Conservation (phyloP, 2,888 invertebrate species). For the Limnephilus marmoratus region DNA sequence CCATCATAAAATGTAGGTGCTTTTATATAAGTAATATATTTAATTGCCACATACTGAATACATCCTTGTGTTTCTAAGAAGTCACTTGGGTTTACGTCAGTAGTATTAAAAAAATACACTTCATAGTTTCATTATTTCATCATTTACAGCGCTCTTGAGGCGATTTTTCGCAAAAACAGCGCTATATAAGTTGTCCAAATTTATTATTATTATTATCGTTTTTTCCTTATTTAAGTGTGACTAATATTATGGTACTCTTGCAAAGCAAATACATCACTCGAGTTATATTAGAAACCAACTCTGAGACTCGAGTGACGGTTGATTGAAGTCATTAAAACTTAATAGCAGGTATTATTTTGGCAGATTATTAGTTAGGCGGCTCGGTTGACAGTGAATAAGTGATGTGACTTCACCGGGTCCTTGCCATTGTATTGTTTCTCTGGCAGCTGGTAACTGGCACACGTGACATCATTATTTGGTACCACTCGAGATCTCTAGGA, state of each 20-base stretch:
- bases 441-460: conserved; percentile 5
- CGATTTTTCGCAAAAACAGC: no score
- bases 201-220: no score
- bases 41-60: not conserved
- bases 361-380: conserved; percentile 26
- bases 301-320: not conserved
- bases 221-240: no score
- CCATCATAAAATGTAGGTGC: not conserved
- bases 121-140: not conserved
- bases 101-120: not conserved
- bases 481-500: not conserved
- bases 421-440: conserved; percentile 8
- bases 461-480: conserved; percentile 28
- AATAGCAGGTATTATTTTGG: conserved; percentile 28
- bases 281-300: not conserved
- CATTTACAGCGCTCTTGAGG: no score
- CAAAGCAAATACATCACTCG: not conserved
- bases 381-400: conserved; percentile 21
- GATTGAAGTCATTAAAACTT: conserved; percentile 2
- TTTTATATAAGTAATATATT: no score
- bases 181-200: no score
- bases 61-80: not conserved
- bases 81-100: not conserved
- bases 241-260: not conserved
- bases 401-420: conserved; percentile 29